phyloP scores from a whole-genome alignment of 2,888 invertebrate species.

The Drepanosiphum platanoidis region DNA sequence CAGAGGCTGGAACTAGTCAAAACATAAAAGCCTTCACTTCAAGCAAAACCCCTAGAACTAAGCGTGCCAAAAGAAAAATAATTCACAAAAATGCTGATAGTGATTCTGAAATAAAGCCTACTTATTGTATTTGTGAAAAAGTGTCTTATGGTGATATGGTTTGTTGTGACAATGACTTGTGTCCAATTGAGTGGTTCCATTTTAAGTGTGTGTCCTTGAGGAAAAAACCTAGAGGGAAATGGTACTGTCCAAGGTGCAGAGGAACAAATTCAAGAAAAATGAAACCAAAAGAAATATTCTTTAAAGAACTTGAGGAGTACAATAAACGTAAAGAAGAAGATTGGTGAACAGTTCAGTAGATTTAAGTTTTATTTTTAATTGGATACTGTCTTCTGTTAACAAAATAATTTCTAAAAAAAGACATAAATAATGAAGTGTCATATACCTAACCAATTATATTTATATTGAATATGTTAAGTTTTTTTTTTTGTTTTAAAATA shows the following conservation, averaged over 20 bases:
- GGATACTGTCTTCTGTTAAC: too few species aligned
- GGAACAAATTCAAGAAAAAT: constrained; percentile 68
- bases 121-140: constrained; percentile 97
- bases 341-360: too few species aligned
- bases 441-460: too few species aligned
- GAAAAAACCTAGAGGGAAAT: constrained; percentile 87
- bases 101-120: constrained; percentile 71
- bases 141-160: constrained; percentile 97
- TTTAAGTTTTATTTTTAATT: too few species aligned
- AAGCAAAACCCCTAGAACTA: not conserved
- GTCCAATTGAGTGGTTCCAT: constrained; percentile 94
- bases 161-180: constrained; percentile 91
- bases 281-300: constrained; percentile 27
- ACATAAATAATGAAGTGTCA: too few species aligned
- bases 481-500: too few species aligned
- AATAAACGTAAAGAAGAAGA: constrained; percentile 53
- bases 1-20: not conserved
- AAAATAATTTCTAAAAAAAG: too few species aligned
- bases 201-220: constrained; percentile 91
- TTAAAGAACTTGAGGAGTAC: constrained; percentile 46
- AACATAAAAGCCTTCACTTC: not conserved
- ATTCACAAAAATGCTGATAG: not conserved
- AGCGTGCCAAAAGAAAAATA: not conserved
- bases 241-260: constrained; percentile 91
- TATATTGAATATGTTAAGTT: too few species aligned